phyloP scores from a whole-genome alignment of 2,888 invertebrate species.

The Quadroppia sp. region DNA sequence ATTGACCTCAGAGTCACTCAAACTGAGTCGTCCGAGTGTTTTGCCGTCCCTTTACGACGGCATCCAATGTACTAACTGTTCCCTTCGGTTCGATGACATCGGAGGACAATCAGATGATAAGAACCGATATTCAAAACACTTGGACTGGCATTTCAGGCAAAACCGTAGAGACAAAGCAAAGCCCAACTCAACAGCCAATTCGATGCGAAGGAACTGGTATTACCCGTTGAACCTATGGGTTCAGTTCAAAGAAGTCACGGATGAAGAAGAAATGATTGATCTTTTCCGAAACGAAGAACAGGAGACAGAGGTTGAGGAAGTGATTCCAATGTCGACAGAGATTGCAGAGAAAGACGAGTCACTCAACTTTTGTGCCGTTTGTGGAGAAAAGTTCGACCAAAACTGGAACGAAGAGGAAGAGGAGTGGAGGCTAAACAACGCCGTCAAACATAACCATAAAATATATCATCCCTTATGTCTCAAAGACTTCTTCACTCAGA shows the following conservation, averaged over 20 bases:
- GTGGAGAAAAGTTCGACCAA: constrained; percentile 86
- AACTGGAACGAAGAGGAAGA: constrained; percentile 96
- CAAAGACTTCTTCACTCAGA: constrained; percentile 33
- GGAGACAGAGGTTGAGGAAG: constrained; percentile 22
- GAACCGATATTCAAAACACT: constrained; percentile 77
- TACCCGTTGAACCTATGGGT: constrained; percentile 41
- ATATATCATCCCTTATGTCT: constrained; percentile 44
- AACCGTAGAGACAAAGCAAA: constrained; percentile 74
- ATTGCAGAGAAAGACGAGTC: constrained; percentile 39
- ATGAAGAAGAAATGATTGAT: constrained; percentile 61
- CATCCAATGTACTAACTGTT: constrained; percentile 95
- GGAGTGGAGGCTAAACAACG: constrained; percentile 90
- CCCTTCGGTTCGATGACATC: constrained; percentile 71
- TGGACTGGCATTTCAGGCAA: constrained; percentile 98
- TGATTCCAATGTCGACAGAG: constrained; percentile 14
- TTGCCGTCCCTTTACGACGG: constrained; percentile 73
- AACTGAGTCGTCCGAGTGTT: constrained; percentile 63
- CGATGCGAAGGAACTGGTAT: constrained; percentile 36
- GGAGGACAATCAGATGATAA: constrained; percentile 54
- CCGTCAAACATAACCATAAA: constrained; percentile 53
- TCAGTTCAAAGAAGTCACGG: constrained; percentile 48
- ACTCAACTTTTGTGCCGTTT: constrained; percentile 68
- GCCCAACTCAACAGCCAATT: constrained; percentile 15
- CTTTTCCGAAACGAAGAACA: constrained; percentile 49
- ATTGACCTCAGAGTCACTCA: constrained; percentile 39